These are phyloP conservation scores for Papilio polyxenes DNA, from an alignment of 1,140 invertebrate species.

Conservation along the genomic window DNA sequence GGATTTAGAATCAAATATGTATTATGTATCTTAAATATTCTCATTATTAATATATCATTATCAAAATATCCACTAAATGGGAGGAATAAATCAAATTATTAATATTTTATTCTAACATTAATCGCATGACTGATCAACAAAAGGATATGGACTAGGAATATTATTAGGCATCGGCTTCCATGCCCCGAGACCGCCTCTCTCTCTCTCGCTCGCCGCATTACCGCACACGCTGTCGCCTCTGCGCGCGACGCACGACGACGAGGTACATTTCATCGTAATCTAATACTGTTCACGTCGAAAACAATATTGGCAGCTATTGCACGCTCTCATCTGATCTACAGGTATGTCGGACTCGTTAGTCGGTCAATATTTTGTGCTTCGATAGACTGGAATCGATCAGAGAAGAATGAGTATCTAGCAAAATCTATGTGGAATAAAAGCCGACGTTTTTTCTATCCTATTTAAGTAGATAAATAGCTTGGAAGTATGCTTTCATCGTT, in stretches of 20 bases:
- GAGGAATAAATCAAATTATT: conserved; percentile 81
- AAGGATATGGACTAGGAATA: conserved; percentile 80
- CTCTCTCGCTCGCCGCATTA: conserved; percentile 64
- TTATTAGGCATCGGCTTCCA: conserved; percentile 77
- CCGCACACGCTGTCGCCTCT: conserved; percentile 66
- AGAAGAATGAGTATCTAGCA: conserved; percentile 77
- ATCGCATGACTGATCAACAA: conserved; percentile 81
- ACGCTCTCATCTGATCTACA: conserved; percentile 63
- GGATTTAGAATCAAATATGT: conserved; percentile 81
- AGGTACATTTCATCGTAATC: conserved; percentile 72
- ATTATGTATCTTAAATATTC: conserved; percentile 81
- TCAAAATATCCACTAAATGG: conserved; percentile 81
- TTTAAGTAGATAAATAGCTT: conserved; percentile 74
- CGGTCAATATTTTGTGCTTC: conserved; percentile 77
- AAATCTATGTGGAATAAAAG: conserved; percentile 80
- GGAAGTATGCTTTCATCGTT: conserved; percentile 77
- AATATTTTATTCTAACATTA: conserved; percentile 80
- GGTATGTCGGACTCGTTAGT: conserved; percentile 70
- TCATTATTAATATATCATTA: conserved; percentile 81
- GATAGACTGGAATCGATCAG: conserved; percentile 73
- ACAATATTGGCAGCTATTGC: conserved; percentile 65
- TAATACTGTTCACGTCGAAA: conserved; percentile 75
- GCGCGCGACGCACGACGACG: conserved; percentile 72
- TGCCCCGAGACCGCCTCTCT: conserved; percentile 57
- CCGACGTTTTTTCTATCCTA: conserved; percentile 74